Evolutionary conservation across 2,113 vertebrate species (phyloP), one percentile per base, ranked within the genome.

Genomic region (Danionella cerebrum): DNA sequence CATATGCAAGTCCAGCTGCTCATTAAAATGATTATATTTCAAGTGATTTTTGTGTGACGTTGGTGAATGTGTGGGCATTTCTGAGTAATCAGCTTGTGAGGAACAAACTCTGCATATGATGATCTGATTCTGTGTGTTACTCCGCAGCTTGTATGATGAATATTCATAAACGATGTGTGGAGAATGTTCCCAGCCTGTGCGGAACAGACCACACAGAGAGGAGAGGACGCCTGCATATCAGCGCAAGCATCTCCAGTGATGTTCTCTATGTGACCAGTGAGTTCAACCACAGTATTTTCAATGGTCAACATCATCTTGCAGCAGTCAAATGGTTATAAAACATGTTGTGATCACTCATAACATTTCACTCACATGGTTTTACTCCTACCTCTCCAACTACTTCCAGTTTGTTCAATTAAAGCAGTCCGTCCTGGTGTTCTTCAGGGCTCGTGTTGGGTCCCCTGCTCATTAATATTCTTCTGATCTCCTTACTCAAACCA

Each of bases 201-300:
- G 96, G 96, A 64, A 98, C 93, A 0, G 96, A 98, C 85, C 96
- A 98, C 88, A 98, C 96, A 0, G 96, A 98, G 82, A 92, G 94
- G 63, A 83, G 96, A 1, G 96, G 96, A 27, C 90, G 96, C 52
- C 92, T 98, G 76, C 88, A 93, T 27, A 94, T 98, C 90, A 78
- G 87, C 11, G 94, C 93, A 0, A 84, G 90, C 69, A 96, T 96
- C 48, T 83, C 82, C 14, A 83, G 85, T 21, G 84, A 90, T 0
- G 77, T 84, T 2, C 91, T 98, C 74, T 89, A 86, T 0, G 96
- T 98, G 0, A 86, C 88, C 48, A 90, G 96, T 98, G 82, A 87
- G 94, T 72, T 3, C 36, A 13, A 36, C 14, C 63, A 47, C 51
- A 63, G n/a, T n/a, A n/a, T n/a, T n/a, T n/a, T n/a, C n/a, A n/a